phyloP scores from a whole-genome alignment of 2,113 vertebrate genomes.

The Calonectris borealis region DNA sequence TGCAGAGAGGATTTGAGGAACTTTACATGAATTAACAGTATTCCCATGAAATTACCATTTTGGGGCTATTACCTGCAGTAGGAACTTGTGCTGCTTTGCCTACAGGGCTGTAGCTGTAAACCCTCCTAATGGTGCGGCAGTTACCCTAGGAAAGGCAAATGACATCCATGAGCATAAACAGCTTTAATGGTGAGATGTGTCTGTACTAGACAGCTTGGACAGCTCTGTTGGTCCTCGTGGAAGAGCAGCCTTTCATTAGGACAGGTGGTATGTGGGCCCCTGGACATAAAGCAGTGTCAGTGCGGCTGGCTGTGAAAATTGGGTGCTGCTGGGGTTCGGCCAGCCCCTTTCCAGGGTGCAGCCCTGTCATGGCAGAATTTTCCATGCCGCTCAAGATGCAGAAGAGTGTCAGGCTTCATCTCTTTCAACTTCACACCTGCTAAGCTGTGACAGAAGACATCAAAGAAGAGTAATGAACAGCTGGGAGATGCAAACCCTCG shows the following conservation, averaged over 20 bases:
- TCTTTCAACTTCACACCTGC: neutral
- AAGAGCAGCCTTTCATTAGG: neutral
- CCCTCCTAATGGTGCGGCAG: neutral
- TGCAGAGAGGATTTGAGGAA: neutral
- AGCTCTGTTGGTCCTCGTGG: accelerated
- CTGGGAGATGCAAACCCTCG: neutral
- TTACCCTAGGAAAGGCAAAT: neutral
- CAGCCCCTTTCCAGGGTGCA: neutral
- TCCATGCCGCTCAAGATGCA: neutral
- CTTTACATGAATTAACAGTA: neutral
- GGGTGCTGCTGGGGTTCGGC: neutral
- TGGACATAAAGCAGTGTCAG: neutral
- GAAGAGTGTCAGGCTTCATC: neutral
- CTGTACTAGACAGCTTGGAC: neutral
- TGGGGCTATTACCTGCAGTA: neutral
- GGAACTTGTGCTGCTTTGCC: neutral
- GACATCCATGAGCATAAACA: accelerated
- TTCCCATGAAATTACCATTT: neutral
- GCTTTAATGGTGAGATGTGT: neutral
- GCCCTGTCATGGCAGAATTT: neutral
- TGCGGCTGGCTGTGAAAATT: neutral
- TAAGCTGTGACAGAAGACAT: neutral
- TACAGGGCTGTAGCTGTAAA: neutral
- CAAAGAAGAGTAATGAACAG: neutral
- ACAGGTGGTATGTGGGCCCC: accelerated